Percentiles rank a stretch among this genome's conserved stretches.
These are phyloP conservation scores for Huso huso DNA, from an alignment of 2,797 vertebrate genomes.

Conservation along the genomic window DNA sequence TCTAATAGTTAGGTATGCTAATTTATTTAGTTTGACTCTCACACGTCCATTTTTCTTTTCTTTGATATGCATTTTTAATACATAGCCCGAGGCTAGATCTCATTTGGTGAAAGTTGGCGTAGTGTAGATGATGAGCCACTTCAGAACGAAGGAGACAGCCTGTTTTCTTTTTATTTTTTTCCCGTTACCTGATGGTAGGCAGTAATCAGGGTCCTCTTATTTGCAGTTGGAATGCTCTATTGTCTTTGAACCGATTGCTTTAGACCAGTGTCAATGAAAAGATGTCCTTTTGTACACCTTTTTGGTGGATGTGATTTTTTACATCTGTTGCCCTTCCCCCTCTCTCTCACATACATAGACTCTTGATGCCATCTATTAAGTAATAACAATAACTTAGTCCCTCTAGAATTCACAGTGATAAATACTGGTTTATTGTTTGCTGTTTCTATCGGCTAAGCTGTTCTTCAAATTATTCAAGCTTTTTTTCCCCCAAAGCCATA, in stretches of 20 bases:
- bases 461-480: slow-evolving; percentile 59
- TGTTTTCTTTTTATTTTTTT: slow-evolving; percentile 33
- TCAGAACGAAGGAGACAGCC: slow-evolving; percentile 72
- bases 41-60: slow-evolving; percentile 87
- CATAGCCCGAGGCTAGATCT: slow-evolving; percentile 82
- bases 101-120: slow-evolving; percentile 85
- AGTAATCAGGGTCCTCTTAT: slow-evolving; percentile 70
- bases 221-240: slow-evolving; percentile 79
- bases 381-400: slow-evolving; percentile 23
- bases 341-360: too few relatives aligned
- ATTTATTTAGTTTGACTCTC: slow-evolving; percentile 80
- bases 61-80: slow-evolving; percentile 99
- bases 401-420: slow-evolving; percentile 32
- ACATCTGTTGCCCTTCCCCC: slow-evolving; percentile 29
- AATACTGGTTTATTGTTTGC: slow-evolving; percentile 26
- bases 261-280: slow-evolving; percentile 71
- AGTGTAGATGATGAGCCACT: slow-evolving; percentile 81
- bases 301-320: slow-evolving; percentile 58
- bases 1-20: slow-evolving; percentile 75
- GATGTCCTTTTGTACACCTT: slow-evolving; percentile 54
- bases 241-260: slow-evolving; percentile 76
- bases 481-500: slow-evolving; percentile 45
- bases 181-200: slow-evolving; percentile 45
- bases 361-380: not conserved
- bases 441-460: slow-evolving; percentile 40